Evolutionary conservation across 2,797 vertebrate species (phyloP).

Genomic region (Bovichtus variegatus): DNA sequence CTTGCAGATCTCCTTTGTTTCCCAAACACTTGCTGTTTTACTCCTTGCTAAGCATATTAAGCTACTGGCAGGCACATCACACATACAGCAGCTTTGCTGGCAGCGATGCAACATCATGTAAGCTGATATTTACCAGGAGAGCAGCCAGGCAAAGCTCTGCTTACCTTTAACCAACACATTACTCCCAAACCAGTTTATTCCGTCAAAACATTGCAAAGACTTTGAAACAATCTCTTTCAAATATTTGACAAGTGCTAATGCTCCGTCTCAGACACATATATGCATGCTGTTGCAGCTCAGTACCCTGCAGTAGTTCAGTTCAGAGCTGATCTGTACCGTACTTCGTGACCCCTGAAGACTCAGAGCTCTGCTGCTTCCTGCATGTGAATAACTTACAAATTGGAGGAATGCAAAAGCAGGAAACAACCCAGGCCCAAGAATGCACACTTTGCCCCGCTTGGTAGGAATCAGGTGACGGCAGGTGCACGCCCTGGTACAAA

Average conservation of each 20-base stretch:
- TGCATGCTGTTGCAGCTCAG: slow-evolving; percentile 11
- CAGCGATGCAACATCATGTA: slow-evolving; percentile 58
- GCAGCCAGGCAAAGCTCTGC: slow-evolving; percentile 40
- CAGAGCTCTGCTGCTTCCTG: slow-evolving; percentile 17
- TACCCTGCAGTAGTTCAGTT: slow-evolving; percentile 1
- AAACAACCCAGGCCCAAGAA: slow-evolving; percentile 66
- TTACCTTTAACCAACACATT: slow-evolving; percentile 39
- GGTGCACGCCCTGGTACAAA: slow-evolving; percentile 22
- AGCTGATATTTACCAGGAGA: slow-evolving; percentile 65
- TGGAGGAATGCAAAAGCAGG: slow-evolving; percentile 67
- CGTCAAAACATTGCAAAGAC: slow-evolving; percentile 41
- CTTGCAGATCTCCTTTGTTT: slow-evolving; percentile 57
- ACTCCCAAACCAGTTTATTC: slow-evolving; percentile 54
- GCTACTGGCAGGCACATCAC: slow-evolving; percentile 56
- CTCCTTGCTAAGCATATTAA: slow-evolving; percentile 62
- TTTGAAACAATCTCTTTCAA: slow-evolving; percentile 27
- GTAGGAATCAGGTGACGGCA: slow-evolving; percentile 70
- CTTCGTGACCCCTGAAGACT: slow-evolving; percentile 33
- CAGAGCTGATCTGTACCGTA: slow-evolving; percentile 18
- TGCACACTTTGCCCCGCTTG: slow-evolving; percentile 66
- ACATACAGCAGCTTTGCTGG: slow-evolving; percentile 52
- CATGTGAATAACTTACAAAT: slow-evolving; percentile 58
- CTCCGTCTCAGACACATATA: neutral
- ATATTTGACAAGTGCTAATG: slow-evolving; percentile 16
- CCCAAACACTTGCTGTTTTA: slow-evolving; percentile 59